Percentiles rank a stretch among this genome's conserved stretches.
Evolutionary conservation across 2,113 vertebrate genomes (phyloP).

Genomic region (Gallinago jamesoni): DNA sequence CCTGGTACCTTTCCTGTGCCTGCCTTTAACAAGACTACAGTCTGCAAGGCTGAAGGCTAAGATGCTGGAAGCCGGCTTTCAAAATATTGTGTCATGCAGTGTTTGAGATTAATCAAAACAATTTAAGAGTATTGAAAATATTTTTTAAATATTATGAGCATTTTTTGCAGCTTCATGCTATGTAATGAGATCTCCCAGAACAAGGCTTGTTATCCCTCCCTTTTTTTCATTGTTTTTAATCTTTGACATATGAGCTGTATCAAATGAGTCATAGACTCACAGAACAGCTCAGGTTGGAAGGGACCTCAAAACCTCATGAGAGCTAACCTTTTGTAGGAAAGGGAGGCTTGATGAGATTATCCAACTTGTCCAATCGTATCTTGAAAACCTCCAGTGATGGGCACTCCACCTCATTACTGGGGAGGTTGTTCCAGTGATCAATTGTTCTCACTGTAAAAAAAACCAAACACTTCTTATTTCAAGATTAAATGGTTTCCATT

Average conservation of each 20-base stretch:
- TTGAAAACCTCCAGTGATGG: neutral
- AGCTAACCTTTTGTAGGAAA: neutral
- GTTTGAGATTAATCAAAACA: neutral
- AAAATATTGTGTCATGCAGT: neutral
- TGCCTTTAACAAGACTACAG: neutral
- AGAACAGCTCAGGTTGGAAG: neutral
- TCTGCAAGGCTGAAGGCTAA: neutral
- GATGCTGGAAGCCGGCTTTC: neutral
- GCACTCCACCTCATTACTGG: accelerated
- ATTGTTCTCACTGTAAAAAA: neutral
- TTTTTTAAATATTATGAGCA: neutral
- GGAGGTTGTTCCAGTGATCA: neutral
- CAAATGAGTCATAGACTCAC: neutral
- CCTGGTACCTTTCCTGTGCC: neutral
- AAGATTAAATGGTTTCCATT: neutral
- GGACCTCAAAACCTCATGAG: neutral
- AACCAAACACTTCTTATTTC: neutral
- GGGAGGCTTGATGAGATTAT: neutral
- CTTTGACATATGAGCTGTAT: neutral
- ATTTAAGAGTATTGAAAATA: neutral
- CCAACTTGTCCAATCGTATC: neutral
- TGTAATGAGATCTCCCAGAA: neutral
- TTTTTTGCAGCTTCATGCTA: neutral
- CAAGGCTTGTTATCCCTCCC: neutral
- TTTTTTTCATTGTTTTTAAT: neutral